phyloP scores from a whole-genome alignment of 2,888 invertebrate species.

The Sympetrum striolatum region DNA sequence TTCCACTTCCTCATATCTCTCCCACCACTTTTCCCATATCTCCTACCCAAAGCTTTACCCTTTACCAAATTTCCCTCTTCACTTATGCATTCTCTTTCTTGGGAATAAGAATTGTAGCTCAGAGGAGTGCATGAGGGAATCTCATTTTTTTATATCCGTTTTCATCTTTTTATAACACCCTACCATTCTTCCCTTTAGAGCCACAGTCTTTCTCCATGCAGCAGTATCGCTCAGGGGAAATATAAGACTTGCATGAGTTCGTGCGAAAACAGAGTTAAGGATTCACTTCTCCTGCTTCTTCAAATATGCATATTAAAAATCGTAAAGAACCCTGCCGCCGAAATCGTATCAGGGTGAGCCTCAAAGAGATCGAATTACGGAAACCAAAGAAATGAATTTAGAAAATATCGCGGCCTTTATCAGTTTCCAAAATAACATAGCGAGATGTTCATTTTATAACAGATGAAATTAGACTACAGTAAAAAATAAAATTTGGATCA shows the following conservation, averaged over 20 bases:
- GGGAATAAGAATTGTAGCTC: slow-evolving; percentile 28
- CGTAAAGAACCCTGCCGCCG: too few species aligned
- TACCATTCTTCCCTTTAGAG: background rate
- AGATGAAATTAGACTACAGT: too few species aligned
- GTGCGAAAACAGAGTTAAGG: background rate
- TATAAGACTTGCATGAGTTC: background rate
- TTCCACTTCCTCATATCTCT: background rate
- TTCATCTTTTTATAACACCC: background rate
- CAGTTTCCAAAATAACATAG: too few species aligned
- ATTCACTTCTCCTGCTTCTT: background rate
- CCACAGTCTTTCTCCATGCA: too few species aligned
- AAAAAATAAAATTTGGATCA: too few species aligned
- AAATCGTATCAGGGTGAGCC: too few species aligned
- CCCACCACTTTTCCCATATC: background rate
- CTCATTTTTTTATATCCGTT: background rate
- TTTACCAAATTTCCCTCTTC: slow-evolving; percentile 23
- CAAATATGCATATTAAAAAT: background rate
- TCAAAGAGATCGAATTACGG: too few species aligned
- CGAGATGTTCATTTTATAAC: too few species aligned
- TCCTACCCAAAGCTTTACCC: background rate
- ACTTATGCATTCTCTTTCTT: slow-evolving; percentile 33
- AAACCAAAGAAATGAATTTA: too few species aligned
- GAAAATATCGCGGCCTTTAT: too few species aligned
- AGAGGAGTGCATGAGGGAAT: background rate
- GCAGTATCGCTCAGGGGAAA: too few species aligned